phyloP scores from a whole-genome alignment of 2,888 invertebrate species.

The Sepiola atlantica region DNA sequence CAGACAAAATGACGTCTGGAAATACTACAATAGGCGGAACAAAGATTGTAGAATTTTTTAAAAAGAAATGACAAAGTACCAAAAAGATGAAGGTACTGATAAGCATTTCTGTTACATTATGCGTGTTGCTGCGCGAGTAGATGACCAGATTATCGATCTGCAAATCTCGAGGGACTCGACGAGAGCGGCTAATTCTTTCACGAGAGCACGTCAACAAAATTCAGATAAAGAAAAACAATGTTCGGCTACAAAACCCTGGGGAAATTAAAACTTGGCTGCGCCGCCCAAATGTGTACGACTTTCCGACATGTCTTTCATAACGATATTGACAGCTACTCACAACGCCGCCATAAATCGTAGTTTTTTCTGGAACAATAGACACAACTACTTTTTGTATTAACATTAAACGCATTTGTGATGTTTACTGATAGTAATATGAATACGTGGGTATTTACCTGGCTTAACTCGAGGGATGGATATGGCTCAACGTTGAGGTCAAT shows the following conservation, averaged over 20 bases:
- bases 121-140: not conserved
- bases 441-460: too few relatives aligned
- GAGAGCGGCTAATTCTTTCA: constrained; percentile 7
- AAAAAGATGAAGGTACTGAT: not conserved
- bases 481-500: too few relatives aligned
- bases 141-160: not conserved
- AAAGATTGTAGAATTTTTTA: not conserved
- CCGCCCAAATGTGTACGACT: not conserved
- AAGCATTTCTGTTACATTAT: not conserved
- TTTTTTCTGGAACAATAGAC: too few relatives aligned
- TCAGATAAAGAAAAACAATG: not conserved
- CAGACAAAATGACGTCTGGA: too few relatives aligned
- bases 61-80: not conserved
- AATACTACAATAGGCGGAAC: too few relatives aligned
- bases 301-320: constrained; percentile 15
- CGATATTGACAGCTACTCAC: not conserved
- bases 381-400: too few relatives aligned
- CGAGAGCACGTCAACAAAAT: constrained; percentile 32
- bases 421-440: too few relatives aligned
- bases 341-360: not conserved
- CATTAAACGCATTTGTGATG: too few relatives aligned
- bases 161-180: not conserved
- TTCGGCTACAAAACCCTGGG: not conserved
- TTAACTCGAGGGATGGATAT: too few relatives aligned
- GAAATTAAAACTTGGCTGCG: constrained; percentile 32